Evolutionary conservation across 1,140 invertebrate species (phyloP), one percentile per base, ranked within the genome.

Genomic region (Campoletis sonorensis): DNA sequence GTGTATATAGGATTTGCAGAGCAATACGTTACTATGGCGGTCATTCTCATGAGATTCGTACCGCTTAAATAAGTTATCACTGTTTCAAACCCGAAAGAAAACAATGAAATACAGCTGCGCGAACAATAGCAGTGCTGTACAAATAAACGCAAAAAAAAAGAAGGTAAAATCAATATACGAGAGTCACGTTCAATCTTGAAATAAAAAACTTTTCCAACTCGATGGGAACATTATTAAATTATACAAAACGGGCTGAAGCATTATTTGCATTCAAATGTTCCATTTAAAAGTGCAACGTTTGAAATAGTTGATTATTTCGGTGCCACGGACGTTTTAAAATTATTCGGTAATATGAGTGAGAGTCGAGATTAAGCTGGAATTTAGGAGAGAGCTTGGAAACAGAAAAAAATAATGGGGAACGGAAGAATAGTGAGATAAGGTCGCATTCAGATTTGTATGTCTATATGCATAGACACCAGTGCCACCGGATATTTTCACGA

Each of bases 401-500:
- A n/a, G n/a, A 15, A 30, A 37, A 49, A 71, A 68, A 81, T 45
- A 26, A 37, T 71, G 18, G 21, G 21, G 54, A 33, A 58, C 21
- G 71, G n/a, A 71, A 58, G 16, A 23, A 37, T 45, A 79, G 40
- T 18, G 67, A 33, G 10, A 72, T 78, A 71, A 78, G 64, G 27
- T 70, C 68, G 67, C 27, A n/a, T 30, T 49, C 5, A 26, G 16
- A 67, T 71, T 79, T 72, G 37, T n/a, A 37, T 10, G 49, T 61
- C 27, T 27, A 64, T 23, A 13, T 4, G n/a, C n/a, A n/a, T n/a
- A n/a, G n/a, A 18, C 30, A 67, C 10, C 10, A 26, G 11, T 26
- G 33, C 61, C 70, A 81, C 75, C 73, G 64, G 76, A 81, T 78
- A 79, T 78, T 81, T 77, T 77, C 37, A 70, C 64, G 78, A 51